Evolutionary conservation across 2,797 vertebrate species (phyloP).

Genomic region (Malacoraja senta): DNA sequence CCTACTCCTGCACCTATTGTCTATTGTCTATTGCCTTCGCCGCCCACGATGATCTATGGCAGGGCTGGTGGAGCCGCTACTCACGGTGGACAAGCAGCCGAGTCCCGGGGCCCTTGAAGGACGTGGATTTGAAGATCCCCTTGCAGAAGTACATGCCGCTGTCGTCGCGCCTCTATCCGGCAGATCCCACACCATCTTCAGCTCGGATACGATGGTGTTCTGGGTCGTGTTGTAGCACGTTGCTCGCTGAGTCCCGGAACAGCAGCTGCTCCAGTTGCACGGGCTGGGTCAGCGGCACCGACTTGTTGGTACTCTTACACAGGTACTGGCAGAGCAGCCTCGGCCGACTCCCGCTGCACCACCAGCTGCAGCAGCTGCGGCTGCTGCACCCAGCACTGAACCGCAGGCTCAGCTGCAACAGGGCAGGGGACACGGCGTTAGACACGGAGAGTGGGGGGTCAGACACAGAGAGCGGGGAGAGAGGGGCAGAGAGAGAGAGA

Average conservation of each 20-base stretch:
- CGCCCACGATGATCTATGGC: too few species aligned
- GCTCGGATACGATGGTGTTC: too few species aligned
- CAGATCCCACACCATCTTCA: neutral
- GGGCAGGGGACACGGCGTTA: too few species aligned
- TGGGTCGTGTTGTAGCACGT: too few species aligned
- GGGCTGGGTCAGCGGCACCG: neutral
- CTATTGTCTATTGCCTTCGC: too few species aligned
- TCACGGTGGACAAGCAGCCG: neutral
- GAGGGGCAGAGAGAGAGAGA: too few species aligned
- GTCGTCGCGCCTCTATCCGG: neutral
- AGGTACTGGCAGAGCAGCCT: neutral
- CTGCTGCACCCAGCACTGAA: neutral
- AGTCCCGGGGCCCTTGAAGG: accelerated
- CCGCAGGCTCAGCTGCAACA: too few species aligned
- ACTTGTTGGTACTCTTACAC: accelerated
- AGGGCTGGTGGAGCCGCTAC: neutral
- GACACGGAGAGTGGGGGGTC: too few species aligned
- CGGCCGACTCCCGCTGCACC: too few species aligned
- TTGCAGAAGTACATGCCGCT: neutral
- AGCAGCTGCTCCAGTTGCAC: neutral
- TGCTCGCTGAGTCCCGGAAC: neutral
- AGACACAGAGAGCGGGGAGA: too few species aligned
- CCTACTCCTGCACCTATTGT: too few species aligned
- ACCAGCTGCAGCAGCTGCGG: neutral
- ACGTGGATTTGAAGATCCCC: accelerated